These are phyloP conservation scores for Heliothis subflexa DNA, from an alignment of 1,140 invertebrate genomes.

Conservation along the genomic window DNA sequence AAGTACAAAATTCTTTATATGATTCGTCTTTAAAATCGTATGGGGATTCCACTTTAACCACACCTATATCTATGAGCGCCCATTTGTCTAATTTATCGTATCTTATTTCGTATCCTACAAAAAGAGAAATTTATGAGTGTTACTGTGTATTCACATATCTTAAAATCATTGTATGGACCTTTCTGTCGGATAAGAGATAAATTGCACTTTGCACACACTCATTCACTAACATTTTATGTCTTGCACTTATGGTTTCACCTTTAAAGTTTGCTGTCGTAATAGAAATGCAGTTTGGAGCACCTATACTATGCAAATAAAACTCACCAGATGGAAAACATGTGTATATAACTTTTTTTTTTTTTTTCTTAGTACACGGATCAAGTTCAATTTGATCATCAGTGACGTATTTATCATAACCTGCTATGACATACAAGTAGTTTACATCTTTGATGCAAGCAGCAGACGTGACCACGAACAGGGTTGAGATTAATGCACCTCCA, in stretches of 20 bases:
- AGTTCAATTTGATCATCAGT: conserved; percentile 8
- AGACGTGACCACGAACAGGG: conserved; percentile 2
- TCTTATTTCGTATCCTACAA: conserved; percentile 7
- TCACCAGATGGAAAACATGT: conserved; percentile 11
- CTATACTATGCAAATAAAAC: background rate
- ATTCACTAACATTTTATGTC: no score
- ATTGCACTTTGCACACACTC: no score
- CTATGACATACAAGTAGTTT: conserved; percentile 2
- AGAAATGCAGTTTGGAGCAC: no score
- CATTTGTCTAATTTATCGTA: conserved; percentile 29
- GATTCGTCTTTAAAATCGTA: conserved; percentile 40
- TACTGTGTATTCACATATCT: background rate
- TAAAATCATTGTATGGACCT: no score
- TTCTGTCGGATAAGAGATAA: no score
- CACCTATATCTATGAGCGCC: conserved; percentile 45
- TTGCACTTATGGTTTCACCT: no score
- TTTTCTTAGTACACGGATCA: conserved; percentile 30
- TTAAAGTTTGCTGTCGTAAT: no score
- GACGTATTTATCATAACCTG: conserved; percentile 47
- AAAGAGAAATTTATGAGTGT: conserved; percentile 2
- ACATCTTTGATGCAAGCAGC: conserved; percentile 29
- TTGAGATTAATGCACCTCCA: conserved; percentile 6
- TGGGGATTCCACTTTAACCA: conserved; percentile 41
- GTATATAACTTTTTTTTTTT: conserved; percentile 24
- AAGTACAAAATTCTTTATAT: conserved; percentile 3